These are phyloP conservation scores for Antrozous pallidus DNA, from an alignment of 2,797 vertebrate species.

Conservation along the genomic window DNA sequence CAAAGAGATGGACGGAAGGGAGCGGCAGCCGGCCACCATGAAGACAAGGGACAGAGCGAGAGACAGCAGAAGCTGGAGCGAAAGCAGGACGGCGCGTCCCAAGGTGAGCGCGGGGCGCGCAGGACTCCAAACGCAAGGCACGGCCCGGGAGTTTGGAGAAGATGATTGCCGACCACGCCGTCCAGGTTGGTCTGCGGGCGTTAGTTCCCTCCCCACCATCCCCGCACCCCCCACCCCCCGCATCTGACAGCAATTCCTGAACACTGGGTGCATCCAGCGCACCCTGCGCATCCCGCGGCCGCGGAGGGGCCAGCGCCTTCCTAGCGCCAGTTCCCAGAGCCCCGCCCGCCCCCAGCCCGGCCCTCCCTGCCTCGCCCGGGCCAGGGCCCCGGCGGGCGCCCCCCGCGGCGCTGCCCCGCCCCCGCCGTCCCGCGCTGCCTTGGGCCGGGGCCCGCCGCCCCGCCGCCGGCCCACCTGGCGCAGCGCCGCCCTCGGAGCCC, in stretches of 20 bases:
- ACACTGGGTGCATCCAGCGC: neutral
- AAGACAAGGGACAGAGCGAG: neutral
- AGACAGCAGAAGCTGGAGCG: neutral
- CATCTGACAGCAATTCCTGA: neutral
- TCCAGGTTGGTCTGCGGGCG: neutral
- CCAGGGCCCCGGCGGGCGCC: constrained; percentile 65
- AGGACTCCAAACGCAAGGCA: neutral
- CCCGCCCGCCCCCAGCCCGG: constrained; percentile 44
- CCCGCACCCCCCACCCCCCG: neutral
- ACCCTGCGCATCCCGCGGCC: neutral
- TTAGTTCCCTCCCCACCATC: neutral
- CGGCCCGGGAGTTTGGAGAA: neutral
- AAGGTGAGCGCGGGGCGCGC: neutral
- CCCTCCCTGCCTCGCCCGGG: constrained; percentile 29
- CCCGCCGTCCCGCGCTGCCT: constrained; percentile 66
- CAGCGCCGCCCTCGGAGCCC: constrained; percentile 70
- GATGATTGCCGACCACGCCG: neutral
- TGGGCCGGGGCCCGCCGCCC: constrained; percentile 68
- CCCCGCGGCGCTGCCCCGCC: constrained; percentile 72
- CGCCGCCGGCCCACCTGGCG: constrained; percentile 70
- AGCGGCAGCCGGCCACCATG: neutral
- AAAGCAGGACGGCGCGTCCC: neutral
- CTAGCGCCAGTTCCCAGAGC: neutral
- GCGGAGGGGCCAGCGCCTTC: constrained; percentile 43
- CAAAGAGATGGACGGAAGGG: neutral